Percentiles rank a stretch among this genome's conserved stretches.
Evolutionary conservation across 2,113 vertebrate species (phyloP).

Genomic region (Antennarius striatus): DNA sequence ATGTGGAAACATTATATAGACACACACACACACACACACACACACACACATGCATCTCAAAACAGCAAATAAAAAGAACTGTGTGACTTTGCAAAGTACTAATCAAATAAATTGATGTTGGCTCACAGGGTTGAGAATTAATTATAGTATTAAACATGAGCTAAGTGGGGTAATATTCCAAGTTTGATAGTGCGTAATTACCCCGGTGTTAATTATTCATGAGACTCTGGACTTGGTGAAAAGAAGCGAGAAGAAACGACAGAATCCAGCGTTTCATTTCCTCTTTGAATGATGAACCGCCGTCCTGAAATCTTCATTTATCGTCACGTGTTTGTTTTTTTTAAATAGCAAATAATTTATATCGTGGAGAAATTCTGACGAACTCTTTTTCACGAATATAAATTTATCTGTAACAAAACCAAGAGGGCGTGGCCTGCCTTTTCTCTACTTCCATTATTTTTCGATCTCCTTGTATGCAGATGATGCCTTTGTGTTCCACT

Average conservation of each 20-base stretch:
- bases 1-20: conserved; percentile 25
- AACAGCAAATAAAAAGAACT: conserved; percentile 45
- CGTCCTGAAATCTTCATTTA: not conserved
- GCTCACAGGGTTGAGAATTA: conserved; percentile 79
- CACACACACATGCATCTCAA: conserved; percentile 41
- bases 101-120: conserved; percentile 81
- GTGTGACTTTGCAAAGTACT: conserved; percentile 76
- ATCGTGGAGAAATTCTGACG: too few species aligned
- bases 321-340: not conserved
- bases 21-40: conserved; percentile 13
- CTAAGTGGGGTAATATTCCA: conserved; percentile 78
- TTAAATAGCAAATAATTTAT: not conserved
- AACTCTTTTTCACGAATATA: too few species aligned
- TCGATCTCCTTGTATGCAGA: too few species aligned
- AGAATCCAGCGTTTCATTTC: conserved; percentile 11
- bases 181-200: conserved; percentile 78
- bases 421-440: too few species aligned
- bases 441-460: too few species aligned
- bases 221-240: conserved; percentile 39
- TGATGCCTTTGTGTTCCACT: too few species aligned
- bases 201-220: conserved; percentile 73
- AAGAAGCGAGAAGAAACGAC: conserved; percentile 22
- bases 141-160: conserved; percentile 78
- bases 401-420: too few species aligned
- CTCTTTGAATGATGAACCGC: not conserved